Evolutionary conservation across 2,797 vertebrate genomes (phyloP).

Genomic region (Pelochelys cantorii): DNA sequence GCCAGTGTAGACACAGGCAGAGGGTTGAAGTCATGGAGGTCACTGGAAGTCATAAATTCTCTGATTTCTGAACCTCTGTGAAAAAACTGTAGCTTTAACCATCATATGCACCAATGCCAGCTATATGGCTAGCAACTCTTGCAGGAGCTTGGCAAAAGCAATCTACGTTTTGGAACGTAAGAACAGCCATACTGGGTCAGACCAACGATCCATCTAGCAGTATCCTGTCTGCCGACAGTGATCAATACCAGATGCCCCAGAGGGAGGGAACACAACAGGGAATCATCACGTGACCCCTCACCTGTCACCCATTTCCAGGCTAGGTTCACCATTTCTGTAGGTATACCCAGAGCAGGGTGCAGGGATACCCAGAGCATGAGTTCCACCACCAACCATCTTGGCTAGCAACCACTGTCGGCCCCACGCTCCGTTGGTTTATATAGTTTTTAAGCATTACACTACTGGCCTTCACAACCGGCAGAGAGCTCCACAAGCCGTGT

Average conservation of each 20-base stretch:
- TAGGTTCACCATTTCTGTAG: too few relatives aligned
- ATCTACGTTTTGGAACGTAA: not conserved
- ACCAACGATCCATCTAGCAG: too few relatives aligned
- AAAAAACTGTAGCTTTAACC: not conserved
- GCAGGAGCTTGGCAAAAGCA: not conserved
- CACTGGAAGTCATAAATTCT: too few relatives aligned
- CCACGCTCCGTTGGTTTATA: not conserved
- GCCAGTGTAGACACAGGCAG: too few relatives aligned
- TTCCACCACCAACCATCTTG: not conserved
- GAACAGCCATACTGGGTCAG: not conserved
- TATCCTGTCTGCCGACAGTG: too few relatives aligned
- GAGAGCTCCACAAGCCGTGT: accelerated
- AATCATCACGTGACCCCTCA: too few relatives aligned
- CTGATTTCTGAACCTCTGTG: too few relatives aligned
- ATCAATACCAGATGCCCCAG: too few relatives aligned
- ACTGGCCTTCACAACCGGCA: not conserved
- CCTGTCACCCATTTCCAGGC: too few relatives aligned
- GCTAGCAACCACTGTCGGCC: not conserved
- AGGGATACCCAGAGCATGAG: not conserved
- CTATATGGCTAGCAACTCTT: not conserved
- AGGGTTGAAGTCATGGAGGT: too few relatives aligned
- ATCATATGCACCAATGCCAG: not conserved
- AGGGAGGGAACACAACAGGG: too few relatives aligned
- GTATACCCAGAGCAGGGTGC: too few relatives aligned
- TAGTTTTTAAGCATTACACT: not conserved